A percentile compares a stretch with the other conserved stretches of the same genome.
Conservation (phyloP, 2,888 invertebrate species). For the Iselma pallidipennis region DNA sequence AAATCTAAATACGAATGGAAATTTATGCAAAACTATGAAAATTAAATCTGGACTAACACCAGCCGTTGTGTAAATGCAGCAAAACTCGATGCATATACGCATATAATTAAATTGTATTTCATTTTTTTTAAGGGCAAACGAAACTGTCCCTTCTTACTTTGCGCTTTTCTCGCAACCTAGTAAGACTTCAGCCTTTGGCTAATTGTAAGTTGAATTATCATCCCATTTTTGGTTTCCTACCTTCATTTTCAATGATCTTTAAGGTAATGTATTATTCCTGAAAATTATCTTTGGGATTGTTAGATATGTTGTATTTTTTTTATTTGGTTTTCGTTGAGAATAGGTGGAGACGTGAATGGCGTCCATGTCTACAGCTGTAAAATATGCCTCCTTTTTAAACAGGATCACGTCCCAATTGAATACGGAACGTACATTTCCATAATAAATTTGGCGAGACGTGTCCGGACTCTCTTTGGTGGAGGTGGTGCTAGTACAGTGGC, state of each 20-base stretch:
- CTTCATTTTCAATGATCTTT: too few species aligned
- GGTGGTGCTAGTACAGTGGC: neutral
- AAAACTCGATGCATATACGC: too few species aligned
- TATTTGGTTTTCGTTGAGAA: neutral
- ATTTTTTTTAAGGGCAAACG: too few species aligned
- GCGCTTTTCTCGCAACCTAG: too few species aligned
- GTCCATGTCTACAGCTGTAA: constrained; percentile 40
- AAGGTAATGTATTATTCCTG: too few species aligned
- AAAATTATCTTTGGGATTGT: neutral
- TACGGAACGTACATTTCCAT: constrained; percentile 55
- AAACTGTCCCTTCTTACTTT: too few species aligned
- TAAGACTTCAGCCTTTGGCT: too few species aligned
- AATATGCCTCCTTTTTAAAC: constrained; percentile 56
- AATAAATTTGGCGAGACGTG: constrained; percentile 54
- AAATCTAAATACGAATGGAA: neutral
- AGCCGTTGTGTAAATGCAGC: too few species aligned
- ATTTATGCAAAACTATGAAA: neutral
- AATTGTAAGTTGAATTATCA: too few species aligned
- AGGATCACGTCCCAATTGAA: constrained; percentile 56
- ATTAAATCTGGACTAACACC: too few species aligned
- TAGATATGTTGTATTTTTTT: neutral
- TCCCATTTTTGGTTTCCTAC: too few species aligned
- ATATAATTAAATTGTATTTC: too few species aligned
- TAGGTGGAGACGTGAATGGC: constrained; percentile 9
- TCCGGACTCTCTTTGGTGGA: constrained; percentile 42